Conservation (phyloP, 2,888 invertebrate species). For the Panzeria rudis region DNA sequence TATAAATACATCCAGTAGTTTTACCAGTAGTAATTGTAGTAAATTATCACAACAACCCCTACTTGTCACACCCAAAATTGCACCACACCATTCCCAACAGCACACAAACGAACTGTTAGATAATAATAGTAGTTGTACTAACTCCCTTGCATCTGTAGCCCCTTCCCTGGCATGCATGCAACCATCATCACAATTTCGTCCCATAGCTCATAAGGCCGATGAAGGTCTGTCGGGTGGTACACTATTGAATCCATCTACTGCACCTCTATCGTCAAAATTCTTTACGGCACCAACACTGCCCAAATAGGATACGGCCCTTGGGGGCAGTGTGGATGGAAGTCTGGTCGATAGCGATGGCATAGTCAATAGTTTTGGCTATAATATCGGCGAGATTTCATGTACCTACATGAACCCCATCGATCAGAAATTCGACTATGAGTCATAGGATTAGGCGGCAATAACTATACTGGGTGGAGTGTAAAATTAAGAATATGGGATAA, state of each 20-base stretch:
- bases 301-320: conserved; percentile 83
- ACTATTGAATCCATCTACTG: conserved; percentile 82
- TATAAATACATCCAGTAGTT: conserved; percentile 75
- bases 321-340: conserved; percentile 77
- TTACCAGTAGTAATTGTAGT: conserved; percentile 78
- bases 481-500: not conserved
- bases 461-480: conserved; percentile 18
- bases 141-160: conserved; percentile 81
- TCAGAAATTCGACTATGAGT: conserved; percentile 79
- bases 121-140: conserved; percentile 78
- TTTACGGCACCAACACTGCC: conserved; percentile 83
- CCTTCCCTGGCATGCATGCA: conserved; percentile 82
- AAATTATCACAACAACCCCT: conserved; percentile 79
- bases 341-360: conserved; percentile 78
- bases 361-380: conserved; percentile 78
- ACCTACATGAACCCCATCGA: conserved; percentile 82
- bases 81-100: conserved; percentile 75
- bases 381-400: conserved; percentile 81
- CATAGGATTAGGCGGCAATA: conserved; percentile 51
- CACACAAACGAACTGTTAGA: conserved; percentile 77
- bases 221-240: conserved; percentile 76
- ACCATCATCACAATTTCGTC: conserved; percentile 84
- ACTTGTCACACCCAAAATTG: conserved; percentile 80
- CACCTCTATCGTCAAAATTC: conserved; percentile 83
- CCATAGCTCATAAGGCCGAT: conserved; percentile 83